These are phyloP conservation scores for Macropis europaea DNA, from an alignment of 2,888 invertebrate species.

Conservation along the genomic window DNA sequence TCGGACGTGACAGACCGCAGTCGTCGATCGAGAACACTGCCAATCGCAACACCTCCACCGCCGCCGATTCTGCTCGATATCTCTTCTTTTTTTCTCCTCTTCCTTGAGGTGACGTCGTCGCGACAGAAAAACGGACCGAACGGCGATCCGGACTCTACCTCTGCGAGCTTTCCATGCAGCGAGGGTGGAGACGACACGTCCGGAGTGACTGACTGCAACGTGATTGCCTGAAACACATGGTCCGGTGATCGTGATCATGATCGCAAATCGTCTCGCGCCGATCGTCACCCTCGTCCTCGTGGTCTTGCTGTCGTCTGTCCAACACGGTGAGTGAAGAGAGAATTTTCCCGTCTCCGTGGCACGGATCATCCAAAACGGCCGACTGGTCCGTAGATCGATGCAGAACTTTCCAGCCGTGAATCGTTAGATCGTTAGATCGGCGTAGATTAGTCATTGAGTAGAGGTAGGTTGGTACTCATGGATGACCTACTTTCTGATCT, in stretches of 20 bases:
- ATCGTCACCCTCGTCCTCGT: conserved; percentile 65
- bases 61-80: not conserved
- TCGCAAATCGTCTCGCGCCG: conserved; percentile 63
- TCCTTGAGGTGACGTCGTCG: not conserved
- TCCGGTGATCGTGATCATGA: conserved; percentile 72
- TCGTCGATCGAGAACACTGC: conserved; percentile 38
- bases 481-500: conserved; percentile 8
- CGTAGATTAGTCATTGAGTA: not conserved
- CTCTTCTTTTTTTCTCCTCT: not conserved
- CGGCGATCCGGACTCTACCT: conserved; percentile 12
- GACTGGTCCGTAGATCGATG: too few species aligned
- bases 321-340: conserved; percentile 70
- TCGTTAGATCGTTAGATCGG: not conserved
- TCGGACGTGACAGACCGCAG: conserved; percentile 38
- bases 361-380: too few species aligned
- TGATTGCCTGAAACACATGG: conserved; percentile 65
- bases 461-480: not conserved
- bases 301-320: conserved; percentile 64
- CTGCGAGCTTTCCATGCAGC: conserved; percentile 42
- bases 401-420: not conserved
- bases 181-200: conserved; percentile 38
- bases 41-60: conserved; percentile 3
- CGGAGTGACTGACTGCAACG: conserved; percentile 54
- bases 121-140: not conserved
- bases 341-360: conserved; percentile 1